phyloP scores from a whole-genome alignment of 2,888 invertebrate species.

The Glyphotaelius pellucidus region DNA sequence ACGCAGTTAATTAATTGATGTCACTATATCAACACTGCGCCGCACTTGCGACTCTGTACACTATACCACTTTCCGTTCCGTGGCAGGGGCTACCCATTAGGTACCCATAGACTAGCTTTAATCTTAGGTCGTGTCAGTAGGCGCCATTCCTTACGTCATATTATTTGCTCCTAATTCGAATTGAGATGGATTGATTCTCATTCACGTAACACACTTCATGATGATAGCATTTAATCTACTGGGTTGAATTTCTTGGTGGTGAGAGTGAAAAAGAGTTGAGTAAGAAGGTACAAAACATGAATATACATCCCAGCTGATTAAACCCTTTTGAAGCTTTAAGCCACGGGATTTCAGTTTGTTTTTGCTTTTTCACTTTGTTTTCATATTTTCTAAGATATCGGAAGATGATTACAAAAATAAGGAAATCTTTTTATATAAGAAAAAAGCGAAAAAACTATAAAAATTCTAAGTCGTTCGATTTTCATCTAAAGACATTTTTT shows the following conservation, averaged over 20 bases:
- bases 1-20: background rate
- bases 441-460: too few relatives aligned
- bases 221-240: background rate
- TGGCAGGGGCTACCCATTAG: background rate
- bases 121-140: background rate
- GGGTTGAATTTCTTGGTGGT: background rate
- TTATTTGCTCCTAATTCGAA: conserved; percentile 2
- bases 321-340: background rate
- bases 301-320: background rate
- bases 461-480: background rate
- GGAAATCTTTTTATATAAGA: too few relatives aligned
- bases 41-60: background rate
- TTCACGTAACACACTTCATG: background rate
- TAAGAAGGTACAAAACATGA: background rate
- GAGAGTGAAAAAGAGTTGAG: background rate
- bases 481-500: background rate
- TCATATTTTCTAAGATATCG: too few relatives aligned
- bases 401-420: too few relatives aligned
- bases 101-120: background rate
- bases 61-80: background rate
- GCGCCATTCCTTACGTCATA: background rate
- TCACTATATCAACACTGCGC: background rate
- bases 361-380: background rate
- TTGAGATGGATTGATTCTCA: conserved; percentile 2
- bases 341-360: background rate